Percentiles rank a stretch among this genome's conserved stretches.
These are phyloP conservation scores for Drosophila ambigua DNA, from an alignment of 1,140 invertebrate genomes.

Conservation along the genomic window DNA sequence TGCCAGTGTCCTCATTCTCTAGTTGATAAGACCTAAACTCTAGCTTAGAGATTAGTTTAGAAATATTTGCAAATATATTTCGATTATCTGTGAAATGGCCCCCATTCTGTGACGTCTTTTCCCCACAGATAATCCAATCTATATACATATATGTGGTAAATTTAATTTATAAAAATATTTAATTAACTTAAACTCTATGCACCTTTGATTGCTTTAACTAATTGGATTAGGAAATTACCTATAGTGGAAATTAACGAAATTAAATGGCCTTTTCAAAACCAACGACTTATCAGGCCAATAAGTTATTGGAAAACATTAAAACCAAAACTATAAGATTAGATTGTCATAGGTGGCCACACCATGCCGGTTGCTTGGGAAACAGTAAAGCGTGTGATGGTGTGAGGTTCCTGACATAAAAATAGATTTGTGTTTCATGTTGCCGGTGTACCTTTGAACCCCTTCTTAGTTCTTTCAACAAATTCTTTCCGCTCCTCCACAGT, in stretches of 20 bases:
- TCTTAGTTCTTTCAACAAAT: neutral
- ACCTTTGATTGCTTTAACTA: conserved; percentile 19
- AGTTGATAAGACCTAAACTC: conserved; percentile 18
- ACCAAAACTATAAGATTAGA: conserved; percentile 59
- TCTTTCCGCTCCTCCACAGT: neutral
- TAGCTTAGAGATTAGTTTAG: conserved; percentile 5
- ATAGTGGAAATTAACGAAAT: conserved; percentile 1
- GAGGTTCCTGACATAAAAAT: conserved; percentile 45
- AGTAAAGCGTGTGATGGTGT: conserved; percentile 11
- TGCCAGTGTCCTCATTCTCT: neutral
- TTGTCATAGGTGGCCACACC: conserved; percentile 10
- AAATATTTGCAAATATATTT: neutral
- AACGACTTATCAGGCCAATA: conserved; percentile 31
- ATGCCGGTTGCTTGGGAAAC: conserved; percentile 21
- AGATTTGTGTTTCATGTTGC: conserved; percentile 53
- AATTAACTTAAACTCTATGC: conserved; percentile 5
- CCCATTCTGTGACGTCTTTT: conserved; percentile 6
- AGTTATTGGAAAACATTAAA: conserved; percentile 39
- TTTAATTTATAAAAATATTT: neutral
- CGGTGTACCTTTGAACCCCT: conserved; percentile 56
- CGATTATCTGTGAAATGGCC: neutral
- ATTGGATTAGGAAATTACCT: conserved; percentile 54
- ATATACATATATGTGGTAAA: too few species aligned
- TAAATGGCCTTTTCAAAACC: conserved; percentile 4
- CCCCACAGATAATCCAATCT: conserved; percentile 11